Conservation (phyloP, 1,140 invertebrate genomes). For the Pachyrhynchus sulphureomaculatus region DNA sequence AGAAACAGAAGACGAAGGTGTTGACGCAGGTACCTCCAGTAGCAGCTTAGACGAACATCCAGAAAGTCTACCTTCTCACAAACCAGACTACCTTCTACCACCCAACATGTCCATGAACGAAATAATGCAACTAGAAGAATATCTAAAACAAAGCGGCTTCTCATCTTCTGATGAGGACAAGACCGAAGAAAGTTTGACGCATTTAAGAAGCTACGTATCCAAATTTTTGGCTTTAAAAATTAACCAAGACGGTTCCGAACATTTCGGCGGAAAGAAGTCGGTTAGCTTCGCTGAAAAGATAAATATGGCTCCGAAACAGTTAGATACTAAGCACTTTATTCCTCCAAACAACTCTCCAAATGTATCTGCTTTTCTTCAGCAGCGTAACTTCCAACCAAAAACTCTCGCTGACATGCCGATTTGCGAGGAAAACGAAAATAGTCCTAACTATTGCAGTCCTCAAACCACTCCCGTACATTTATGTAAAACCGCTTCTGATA, state of each 20-base stretch:
- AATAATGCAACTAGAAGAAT: conserved; percentile 70
- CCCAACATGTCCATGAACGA: conserved; percentile 61
- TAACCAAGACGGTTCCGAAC: conserved; percentile 55
- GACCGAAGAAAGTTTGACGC: conserved; percentile 64
- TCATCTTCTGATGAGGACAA: conserved; percentile 67
- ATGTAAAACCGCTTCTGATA: conserved; percentile 51
- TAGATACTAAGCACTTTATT: conserved; percentile 51
- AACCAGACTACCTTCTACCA: conserved; percentile 39
- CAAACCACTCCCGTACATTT: conserved; percentile 45
- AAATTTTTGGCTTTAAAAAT: conserved; percentile 62
- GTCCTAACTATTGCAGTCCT: conserved; percentile 59
- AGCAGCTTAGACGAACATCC: conserved; percentile 52
- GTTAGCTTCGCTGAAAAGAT: conserved; percentile 66
- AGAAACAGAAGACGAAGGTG: conserved; percentile 62
- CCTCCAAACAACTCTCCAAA: conserved; percentile 74
- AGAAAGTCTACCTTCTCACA: conserved; percentile 47
- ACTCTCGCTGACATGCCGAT: conserved; percentile 62
- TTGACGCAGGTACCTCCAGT: conserved; percentile 52
- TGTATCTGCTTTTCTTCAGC: conserved; percentile 60
- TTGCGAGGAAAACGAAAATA: conserved; percentile 61
- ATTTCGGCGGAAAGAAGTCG: conserved; percentile 66
- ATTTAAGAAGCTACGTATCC: conserved; percentile 68
- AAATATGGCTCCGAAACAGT: conserved; percentile 35
- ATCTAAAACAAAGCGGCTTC: conserved; percentile 70
- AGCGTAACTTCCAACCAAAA: conserved; percentile 55